Conservation (phyloP, 2,888 invertebrate genomes). For the Diogma glabrata region DNA sequence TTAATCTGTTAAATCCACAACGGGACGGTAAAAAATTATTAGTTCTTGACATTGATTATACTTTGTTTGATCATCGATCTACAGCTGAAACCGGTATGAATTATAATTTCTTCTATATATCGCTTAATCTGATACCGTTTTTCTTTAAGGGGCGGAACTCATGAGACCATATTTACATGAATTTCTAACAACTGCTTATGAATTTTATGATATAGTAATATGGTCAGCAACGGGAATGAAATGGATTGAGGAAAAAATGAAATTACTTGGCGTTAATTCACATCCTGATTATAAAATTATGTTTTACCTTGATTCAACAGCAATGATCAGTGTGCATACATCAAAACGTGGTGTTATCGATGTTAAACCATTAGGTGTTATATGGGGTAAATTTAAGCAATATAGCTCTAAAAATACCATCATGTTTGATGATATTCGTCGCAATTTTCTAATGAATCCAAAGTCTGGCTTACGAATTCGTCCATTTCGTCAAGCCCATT, state of each 20-base stretch:
- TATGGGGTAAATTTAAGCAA: constrained; percentile 90
- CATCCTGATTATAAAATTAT: constrained; percentile 81
- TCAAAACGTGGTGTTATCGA: constrained; percentile 85
- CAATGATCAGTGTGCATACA: constrained; percentile 91
- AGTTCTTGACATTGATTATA: constrained; percentile 93
- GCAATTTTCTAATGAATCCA: constrained; percentile 97
- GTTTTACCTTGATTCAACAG: constrained; percentile 81
- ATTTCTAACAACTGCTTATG: constrained; percentile 76
- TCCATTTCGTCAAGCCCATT: constrained; percentile 83
- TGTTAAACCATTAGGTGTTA: constrained; percentile 91
- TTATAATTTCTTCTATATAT: neutral
- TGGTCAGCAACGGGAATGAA: constrained; percentile 99
- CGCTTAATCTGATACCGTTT: neutral
- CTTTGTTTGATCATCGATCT: constrained; percentile 90
- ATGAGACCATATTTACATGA: constrained; percentile 95
- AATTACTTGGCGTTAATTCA: constrained; percentile 70
- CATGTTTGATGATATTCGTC: constrained; percentile 92
- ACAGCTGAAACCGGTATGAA: constrained; percentile 65
- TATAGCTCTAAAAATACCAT: constrained; percentile 87
- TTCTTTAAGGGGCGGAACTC: constrained; percentile 54
- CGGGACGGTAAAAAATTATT: constrained; percentile 78
- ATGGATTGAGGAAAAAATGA: constrained; percentile 98
- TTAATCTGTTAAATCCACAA: constrained; percentile 69
- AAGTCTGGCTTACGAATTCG: constrained; percentile 82
- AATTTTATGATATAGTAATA: constrained; percentile 90